A percentile compares a stretch with the other conserved stretches of the same genome.
These are phyloP conservation scores for Crax fasciolata DNA, from an alignment of 2,797 vertebrate genomes.

Conservation along the genomic window DNA sequence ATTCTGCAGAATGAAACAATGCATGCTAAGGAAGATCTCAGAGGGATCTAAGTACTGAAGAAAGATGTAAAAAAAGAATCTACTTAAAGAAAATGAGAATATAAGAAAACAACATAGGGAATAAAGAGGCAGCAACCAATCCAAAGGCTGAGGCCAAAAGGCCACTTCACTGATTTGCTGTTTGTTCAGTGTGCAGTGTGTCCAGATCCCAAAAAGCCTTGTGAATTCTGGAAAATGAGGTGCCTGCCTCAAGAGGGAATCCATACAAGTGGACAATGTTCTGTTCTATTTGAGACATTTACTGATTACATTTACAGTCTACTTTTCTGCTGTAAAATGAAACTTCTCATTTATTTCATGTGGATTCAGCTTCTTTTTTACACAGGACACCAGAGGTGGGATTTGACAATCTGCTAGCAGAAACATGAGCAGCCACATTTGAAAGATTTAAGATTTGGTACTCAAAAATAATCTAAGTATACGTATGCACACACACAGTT, in stretches of 20 bases:
- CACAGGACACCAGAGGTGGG: background rate
- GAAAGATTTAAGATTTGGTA: background rate
- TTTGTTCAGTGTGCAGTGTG: background rate
- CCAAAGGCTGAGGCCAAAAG: background rate
- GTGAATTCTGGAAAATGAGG: background rate
- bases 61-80: background rate
- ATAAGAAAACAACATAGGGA: background rate
- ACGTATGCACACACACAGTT: background rate
- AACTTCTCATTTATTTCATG: background rate
- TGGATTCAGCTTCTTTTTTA: background rate
- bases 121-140: background rate
- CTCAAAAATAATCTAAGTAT: background rate
- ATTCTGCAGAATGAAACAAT: background rate
- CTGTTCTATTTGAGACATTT: background rate
- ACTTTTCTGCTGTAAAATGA: background rate
- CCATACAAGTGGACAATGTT: background rate
- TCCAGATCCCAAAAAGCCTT: background rate
- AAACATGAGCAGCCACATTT: background rate
- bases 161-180: background rate
- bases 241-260: background rate
- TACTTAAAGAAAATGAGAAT: background rate
- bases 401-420: background rate
- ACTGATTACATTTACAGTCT: background rate
- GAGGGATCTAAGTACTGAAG: background rate
- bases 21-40: background rate